Percentiles rank a stretch among this genome's conserved stretches.
Evolutionary conservation across 2,888 invertebrate species (phyloP).

Genomic region (Polydrusus tereticollis): DNA sequence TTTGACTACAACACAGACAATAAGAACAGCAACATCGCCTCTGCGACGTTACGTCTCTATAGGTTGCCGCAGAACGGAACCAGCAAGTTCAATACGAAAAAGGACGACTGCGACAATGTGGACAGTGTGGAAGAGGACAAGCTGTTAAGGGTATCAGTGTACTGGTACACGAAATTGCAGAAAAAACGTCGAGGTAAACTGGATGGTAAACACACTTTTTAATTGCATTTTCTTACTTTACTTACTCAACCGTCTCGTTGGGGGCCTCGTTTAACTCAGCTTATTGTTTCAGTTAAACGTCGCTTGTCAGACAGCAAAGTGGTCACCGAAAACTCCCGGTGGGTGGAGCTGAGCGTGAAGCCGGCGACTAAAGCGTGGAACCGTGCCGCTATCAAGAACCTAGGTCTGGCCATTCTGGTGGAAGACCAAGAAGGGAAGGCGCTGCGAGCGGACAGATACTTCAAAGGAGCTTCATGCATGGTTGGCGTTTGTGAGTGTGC

Average conservation of each 20-base stretch:
- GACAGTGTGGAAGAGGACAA: constrained; percentile 68
- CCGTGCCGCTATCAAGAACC: constrained; percentile 64
- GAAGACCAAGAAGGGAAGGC: constrained; percentile 73
- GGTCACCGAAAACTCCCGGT: constrained; percentile 63
- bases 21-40: constrained; percentile 68
- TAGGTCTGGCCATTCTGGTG: constrained; percentile 71
- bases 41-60: constrained; percentile 70
- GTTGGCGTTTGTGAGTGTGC: constrained; percentile 68
- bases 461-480: constrained; percentile 69
- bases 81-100: constrained; percentile 54
- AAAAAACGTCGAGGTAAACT: constrained; percentile 70
- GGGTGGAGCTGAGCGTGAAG: constrained; percentile 69
- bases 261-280: background rate
- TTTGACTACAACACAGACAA: constrained; percentile 66
- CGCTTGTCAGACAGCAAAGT: constrained; percentile 69
- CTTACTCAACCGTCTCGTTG: too few species aligned
- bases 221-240: background rate
- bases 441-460: constrained; percentile 68
- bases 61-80: constrained; percentile 66
- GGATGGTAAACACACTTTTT: constrained; percentile 5
- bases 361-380: constrained; percentile 67
- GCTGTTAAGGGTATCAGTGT: constrained; percentile 72
- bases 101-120: constrained; percentile 53
- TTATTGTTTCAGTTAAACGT: constrained; percentile 63
- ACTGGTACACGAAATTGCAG: constrained; percentile 70